A percentile compares a stretch with the other conserved stretches of the same genome.
phyloP scores from a whole-genome alignment of 2,113 vertebrate genomes.

The Alectura lathami region DNA sequence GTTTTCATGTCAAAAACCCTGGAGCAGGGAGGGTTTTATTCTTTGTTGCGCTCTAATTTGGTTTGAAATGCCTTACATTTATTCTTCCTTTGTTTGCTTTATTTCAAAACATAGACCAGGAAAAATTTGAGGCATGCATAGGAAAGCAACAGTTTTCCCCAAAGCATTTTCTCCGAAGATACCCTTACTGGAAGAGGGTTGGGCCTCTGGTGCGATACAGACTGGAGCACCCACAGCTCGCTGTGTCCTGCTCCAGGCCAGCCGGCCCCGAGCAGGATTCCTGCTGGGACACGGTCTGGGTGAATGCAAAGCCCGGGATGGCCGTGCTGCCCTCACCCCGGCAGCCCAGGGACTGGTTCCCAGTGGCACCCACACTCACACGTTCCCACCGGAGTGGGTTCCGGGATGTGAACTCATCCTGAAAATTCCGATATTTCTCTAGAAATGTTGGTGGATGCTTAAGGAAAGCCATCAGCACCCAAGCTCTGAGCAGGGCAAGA shows the following conservation, averaged over 20 bases:
- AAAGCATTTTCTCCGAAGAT: background rate
- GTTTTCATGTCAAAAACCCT: background rate
- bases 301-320: rapidly evolving
- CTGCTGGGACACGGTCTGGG: rapidly evolving
- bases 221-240: background rate
- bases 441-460: background rate
- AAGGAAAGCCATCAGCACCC: rapidly evolving
- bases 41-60: background rate
- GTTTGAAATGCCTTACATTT: background rate
- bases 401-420: background rate
- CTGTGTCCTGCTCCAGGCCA: background rate
- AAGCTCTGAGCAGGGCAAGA: background rate
- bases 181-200: background rate
- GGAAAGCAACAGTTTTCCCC: background rate
- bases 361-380: background rate
- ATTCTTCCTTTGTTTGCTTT: background rate
- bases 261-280: background rate
- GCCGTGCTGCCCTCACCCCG: background rate
- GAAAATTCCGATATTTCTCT: slow-evolving; percentile 3
- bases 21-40: background rate
- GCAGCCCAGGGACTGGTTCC: rapidly evolving
- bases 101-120: background rate
- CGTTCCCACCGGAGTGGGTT: background rate
- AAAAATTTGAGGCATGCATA: background rate
- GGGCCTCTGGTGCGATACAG: background rate